Evolutionary conservation across 2,888 invertebrate genomes (phyloP).

Genomic region (Phanerotoma sp.): DNA sequence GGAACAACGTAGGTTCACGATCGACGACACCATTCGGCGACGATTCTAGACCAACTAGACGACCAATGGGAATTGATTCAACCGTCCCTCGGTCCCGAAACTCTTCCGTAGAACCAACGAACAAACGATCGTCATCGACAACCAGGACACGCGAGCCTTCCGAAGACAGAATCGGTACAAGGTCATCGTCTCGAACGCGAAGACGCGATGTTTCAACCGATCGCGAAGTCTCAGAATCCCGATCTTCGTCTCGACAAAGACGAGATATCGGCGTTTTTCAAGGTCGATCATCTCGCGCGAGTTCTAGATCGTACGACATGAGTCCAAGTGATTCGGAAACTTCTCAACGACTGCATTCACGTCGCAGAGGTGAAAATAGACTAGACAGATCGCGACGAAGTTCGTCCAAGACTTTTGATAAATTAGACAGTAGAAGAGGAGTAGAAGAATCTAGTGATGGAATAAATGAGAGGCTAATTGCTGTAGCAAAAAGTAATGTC

Average conservation of each 20-base stretch:
- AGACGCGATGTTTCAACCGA: constrained; percentile 29
- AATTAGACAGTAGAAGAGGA: constrained; percentile 10
- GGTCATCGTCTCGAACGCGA: constrained; percentile 34
- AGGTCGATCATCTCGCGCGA: constrained; percentile 42
- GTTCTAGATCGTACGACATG: constrained; percentile 34
- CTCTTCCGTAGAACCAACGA: constrained; percentile 37
- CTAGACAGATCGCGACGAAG: constrained; percentile 42
- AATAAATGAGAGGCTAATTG: constrained; percentile 59
- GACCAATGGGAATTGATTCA: constrained; percentile 43
- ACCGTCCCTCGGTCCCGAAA: constrained; percentile 42
- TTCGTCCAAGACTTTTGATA: constrained; percentile 7
- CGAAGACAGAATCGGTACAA: constrained; percentile 24
- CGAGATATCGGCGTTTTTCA: constrained; percentile 33
- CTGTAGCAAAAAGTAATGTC: constrained; percentile 69
- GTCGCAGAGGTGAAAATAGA: constrained; percentile 30
- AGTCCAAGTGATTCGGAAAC: constrained; percentile 32
- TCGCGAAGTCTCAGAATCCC: constrained; percentile 36
- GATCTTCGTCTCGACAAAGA: constrained; percentile 42
- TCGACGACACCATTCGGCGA: constrained; percentile 21
- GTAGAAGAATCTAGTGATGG: constrained; percentile 7
- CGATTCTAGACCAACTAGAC: constrained; percentile 34
- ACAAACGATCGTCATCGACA: constrained; percentile 16
- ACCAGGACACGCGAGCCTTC: constrained; percentile 1
- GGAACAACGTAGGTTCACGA: constrained; percentile 33
- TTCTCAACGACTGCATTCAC: constrained; percentile 19